These are phyloP conservation scores for Yponomeuta sedellus DNA, from an alignment of 2,888 invertebrate genomes.

Conservation along the genomic window DNA sequence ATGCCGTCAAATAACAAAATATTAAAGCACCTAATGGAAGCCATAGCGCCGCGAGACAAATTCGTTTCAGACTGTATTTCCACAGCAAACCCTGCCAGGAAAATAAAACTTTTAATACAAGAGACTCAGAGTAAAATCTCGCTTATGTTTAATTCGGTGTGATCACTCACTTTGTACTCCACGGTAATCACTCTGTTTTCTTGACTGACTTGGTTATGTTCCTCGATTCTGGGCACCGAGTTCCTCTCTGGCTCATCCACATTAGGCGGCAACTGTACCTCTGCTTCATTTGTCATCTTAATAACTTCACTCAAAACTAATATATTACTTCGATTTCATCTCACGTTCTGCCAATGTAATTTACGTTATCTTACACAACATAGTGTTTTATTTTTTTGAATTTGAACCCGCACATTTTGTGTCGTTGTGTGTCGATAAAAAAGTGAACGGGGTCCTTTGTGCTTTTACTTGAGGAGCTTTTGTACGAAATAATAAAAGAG, in stretches of 20 bases:
- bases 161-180: slow-evolving; percentile 53
- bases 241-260: slow-evolving; percentile 47
- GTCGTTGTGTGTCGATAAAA: not conserved
- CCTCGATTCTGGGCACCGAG: slow-evolving; percentile 15
- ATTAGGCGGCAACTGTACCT: slow-evolving; percentile 62
- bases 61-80: slow-evolving; percentile 85
- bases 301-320: slow-evolving; percentile 15
- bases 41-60: slow-evolving; percentile 89
- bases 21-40: slow-evolving; percentile 90
- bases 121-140: not conserved
- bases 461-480: slow-evolving; percentile 22
- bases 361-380: not conserved
- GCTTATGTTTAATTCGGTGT: slow-evolving; percentile 19
- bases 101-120: slow-evolving; percentile 24
- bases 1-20: slow-evolving; percentile 91
- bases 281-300: slow-evolving; percentile 73
- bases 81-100: slow-evolving; percentile 76
- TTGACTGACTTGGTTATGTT: slow-evolving; percentile 41
- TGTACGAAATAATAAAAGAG: slow-evolving; percentile 29
- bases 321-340: slow-evolving; percentile 5
- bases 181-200: slow-evolving; percentile 46
- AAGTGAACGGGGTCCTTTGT: slow-evolving; percentile 25
- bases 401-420: slow-evolving; percentile 9
- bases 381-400: not conserved
- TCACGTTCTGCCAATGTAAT: not conserved